Base-by-base conservation (phyloP, 1,140 invertebrate genomes). In the Cyrtorhinus lividipennis region DNA sequence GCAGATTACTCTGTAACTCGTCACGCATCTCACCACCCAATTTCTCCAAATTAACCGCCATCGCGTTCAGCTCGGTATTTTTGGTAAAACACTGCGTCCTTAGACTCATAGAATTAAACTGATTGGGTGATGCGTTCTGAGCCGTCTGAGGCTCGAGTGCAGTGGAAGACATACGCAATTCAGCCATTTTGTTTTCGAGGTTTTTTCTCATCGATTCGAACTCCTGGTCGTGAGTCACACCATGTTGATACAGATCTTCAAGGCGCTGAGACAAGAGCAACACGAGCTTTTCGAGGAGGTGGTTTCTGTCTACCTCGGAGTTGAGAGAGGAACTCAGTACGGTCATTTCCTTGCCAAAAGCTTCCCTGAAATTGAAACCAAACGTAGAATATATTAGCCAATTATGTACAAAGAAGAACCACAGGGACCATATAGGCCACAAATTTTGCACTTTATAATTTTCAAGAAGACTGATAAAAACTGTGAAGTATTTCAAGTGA, bases 141-240 rank as follows among this genome's bases (percentile, higher is more conserved):
- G 15, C 45, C 24, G 15, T 12, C 8, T 48, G 27, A 5, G 44
- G 20, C 8, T 22, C 23, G 2, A 62, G 23, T 23, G 22, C 18
- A 22, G 45, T 15, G 2, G n/a, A n/a, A 45, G 27, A 24, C 22
- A 12, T 45, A 15, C 30, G 45, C 60, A 62, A 2, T 24, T 62
- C 60, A 25, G 20, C 26, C 60, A 62, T 15, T 48, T 62, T 45
- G 22, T 45, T 25, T 62, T 62, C 60, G 18, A 22, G 48, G 20
- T 45, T 20, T 46, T 48, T 62, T 45, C 30, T 20, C 13, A 24
- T 45, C 1, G 24, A 20, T 22, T 62, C 23, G 23, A 45, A 24
- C 20, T 62, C 60, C 23, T 20, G 13, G 24, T 62, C 27, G 44
- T 62, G 60, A 24, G 13, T 18, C 15, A 45, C 23, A 22, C 24